Evolutionary conservation across 2,888 invertebrate species (phyloP).

Genomic region (Cordilura impudica): DNA sequence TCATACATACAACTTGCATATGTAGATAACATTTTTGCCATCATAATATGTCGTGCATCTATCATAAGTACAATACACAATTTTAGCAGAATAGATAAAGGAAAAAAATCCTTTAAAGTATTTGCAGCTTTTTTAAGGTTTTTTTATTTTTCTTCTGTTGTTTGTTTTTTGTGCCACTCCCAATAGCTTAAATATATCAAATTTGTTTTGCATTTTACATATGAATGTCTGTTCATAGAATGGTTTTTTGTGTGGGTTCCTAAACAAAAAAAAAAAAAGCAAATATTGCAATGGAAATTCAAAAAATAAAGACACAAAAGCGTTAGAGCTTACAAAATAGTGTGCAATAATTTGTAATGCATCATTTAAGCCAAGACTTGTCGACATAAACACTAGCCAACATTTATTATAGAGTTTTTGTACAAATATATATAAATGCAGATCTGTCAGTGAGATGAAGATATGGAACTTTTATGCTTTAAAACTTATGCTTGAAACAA

Average conservation of each 20-base stretch:
- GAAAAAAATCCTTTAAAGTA: not conserved
- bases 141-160: not conserved
- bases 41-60: not conserved
- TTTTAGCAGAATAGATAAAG: constrained; percentile 23
- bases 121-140: not conserved
- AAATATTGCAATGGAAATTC: constrained; percentile 1
- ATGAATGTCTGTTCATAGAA: not conserved
- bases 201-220: constrained; percentile 49
- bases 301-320: constrained; percentile 35
- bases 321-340: constrained; percentile 49
- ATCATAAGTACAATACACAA: constrained; percentile 13
- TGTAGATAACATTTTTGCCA: not conserved
- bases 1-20: constrained; percentile 30
- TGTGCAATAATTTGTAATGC: constrained; percentile 52
- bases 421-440: too few relatives aligned
- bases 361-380: constrained; percentile 39
- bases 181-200: constrained; percentile 43
- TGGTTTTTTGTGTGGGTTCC: not conserved
- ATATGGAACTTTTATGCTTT: too few relatives aligned
- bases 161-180: constrained; percentile 23
- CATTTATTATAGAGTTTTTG: too few relatives aligned
- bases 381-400: too few relatives aligned
- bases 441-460: too few relatives aligned
- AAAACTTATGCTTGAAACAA: too few relatives aligned
- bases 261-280: constrained; percentile 6